Evolutionary conservation across 1,140 invertebrate genomes (phyloP).

Genomic region (Magallana ariakensis): DNA sequence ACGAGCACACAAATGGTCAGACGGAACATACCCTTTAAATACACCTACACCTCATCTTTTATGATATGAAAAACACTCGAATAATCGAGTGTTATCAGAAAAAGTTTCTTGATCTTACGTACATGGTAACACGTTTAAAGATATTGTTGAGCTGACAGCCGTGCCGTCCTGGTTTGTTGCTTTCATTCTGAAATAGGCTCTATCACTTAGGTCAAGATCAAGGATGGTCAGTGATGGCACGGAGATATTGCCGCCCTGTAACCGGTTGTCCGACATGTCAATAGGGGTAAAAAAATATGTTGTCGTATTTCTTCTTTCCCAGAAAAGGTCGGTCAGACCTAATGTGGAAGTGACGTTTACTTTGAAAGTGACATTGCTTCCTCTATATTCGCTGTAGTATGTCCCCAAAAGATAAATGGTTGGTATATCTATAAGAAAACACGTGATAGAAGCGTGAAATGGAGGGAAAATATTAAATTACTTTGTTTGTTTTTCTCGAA

Average conservation of each 20-base stretch:
- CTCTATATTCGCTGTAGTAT: neutral
- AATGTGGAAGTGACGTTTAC: neutral
- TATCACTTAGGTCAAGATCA: neutral
- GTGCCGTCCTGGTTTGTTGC: neutral
- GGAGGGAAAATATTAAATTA: too few relatives aligned
- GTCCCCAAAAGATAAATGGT: too few relatives aligned
- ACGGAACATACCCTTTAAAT: too few relatives aligned
- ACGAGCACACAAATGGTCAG: too few relatives aligned
- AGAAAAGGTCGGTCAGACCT: neutral
- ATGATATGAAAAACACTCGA: too few relatives aligned
- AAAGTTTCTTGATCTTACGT: neutral
- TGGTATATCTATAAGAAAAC: too few relatives aligned
- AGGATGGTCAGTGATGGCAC: neutral
- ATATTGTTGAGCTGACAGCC: neutral
- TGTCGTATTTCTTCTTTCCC: neutral
- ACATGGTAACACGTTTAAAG: neutral
- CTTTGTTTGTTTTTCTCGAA: too few relatives aligned
- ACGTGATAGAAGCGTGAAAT: too few relatives aligned
- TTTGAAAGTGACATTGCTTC: neutral
- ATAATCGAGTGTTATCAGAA: too few relatives aligned
- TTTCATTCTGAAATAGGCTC: neutral
- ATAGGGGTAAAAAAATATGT: neutral
- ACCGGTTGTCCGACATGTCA: neutral
- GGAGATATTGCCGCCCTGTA: neutral
- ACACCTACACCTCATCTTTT: too few relatives aligned